Base-by-base conservation (phyloP, 2,113 vertebrate species). In the Pachypanchax playfairii region DNA sequence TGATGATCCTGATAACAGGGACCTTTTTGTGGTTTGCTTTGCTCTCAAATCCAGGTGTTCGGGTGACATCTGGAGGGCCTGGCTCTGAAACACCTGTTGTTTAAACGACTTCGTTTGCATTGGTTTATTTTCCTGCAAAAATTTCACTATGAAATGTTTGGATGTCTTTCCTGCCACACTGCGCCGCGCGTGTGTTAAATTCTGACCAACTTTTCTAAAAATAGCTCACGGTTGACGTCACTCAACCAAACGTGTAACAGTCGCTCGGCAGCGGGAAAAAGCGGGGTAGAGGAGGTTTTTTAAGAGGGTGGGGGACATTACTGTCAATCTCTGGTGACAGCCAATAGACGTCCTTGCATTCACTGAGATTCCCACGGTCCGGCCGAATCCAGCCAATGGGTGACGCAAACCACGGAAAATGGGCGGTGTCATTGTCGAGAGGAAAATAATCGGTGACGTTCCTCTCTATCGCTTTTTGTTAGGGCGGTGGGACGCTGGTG, bases 121-220 rank as follows among this genome's bases (percentile, higher is more conserved):
- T 17, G 50, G 39, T 47, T 58, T 77, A 22, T 60, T 62, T 73
- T 62, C 47, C 18, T 20, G 35, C 5, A 41, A 70, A 20, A 73
- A 65, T 41, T 36, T 17, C 57, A 21, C 60, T 79, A 70, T 35
- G 43, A 65, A 59, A 50, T 73, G 66, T 84, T 79, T 57, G 46
- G 73, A 79, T 78, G 75, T 73, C 70, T 50, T 76, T 70, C 56
- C 71, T 70, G 65, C 74, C 36, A 71, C 62, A 74, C 38, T 53
- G 85, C 75, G 54, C 18, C 60, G 80, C 67, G 85, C 76, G 81
- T 76, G 87, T 77, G 60, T 82, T 78, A 65, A 70, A 85, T 87
- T 83, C 83, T 88, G 85, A 89, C 83, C 85, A 85, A 79, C 80
- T 58, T 87, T 85, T 72, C 89, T 91, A 91, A 89, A 90, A 88